Percentiles rank a stretch among this genome's conserved stretches.
Evolutionary conservation across 2,797 vertebrate species (phyloP).

Genomic region (Ataeniobius toweri): DNA sequence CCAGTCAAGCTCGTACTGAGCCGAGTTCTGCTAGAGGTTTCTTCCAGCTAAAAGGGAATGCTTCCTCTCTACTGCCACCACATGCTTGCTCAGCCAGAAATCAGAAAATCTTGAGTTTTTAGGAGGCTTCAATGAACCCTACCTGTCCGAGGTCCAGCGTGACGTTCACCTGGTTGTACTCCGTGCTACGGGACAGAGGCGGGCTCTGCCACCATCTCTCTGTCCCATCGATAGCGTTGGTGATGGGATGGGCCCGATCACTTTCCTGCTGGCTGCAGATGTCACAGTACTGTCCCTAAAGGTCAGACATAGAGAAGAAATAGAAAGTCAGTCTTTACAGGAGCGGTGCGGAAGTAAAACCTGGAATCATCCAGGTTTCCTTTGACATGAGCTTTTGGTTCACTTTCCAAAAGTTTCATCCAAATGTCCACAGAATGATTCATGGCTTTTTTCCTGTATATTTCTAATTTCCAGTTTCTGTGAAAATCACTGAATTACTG

Average conservation of each 20-base stretch:
- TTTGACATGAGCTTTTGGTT: background rate
- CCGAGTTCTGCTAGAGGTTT: no score
- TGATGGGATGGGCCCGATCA: constrained; percentile 91
- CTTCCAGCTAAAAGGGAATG: no score
- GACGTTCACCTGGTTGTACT: constrained; percentile 94
- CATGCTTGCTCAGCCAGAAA: background rate
- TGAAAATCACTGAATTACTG: no score
- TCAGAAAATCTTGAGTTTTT: background rate
- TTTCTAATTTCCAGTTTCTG: background rate
- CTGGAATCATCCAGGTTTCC: background rate
- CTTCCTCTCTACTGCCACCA: no score
- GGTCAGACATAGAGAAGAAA: background rate
- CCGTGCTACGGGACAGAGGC: constrained; percentile 90
- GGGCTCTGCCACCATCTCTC: constrained; percentile 99
- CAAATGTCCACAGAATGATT: background rate
- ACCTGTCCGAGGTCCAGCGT: constrained; percentile 98
- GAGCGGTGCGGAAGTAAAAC: background rate
- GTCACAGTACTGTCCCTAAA: constrained; percentile 97
- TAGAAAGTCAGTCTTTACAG: background rate
- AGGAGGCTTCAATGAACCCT: background rate
- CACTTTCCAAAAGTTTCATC: background rate
- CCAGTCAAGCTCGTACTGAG: no score
- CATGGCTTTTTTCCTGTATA: no score
- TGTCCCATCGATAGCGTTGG: constrained; percentile 93
- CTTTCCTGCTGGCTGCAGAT: constrained; percentile 86